Evolutionary conservation across 2,888 invertebrate species (phyloP).

Genomic region (Hybos culiciformis): DNA sequence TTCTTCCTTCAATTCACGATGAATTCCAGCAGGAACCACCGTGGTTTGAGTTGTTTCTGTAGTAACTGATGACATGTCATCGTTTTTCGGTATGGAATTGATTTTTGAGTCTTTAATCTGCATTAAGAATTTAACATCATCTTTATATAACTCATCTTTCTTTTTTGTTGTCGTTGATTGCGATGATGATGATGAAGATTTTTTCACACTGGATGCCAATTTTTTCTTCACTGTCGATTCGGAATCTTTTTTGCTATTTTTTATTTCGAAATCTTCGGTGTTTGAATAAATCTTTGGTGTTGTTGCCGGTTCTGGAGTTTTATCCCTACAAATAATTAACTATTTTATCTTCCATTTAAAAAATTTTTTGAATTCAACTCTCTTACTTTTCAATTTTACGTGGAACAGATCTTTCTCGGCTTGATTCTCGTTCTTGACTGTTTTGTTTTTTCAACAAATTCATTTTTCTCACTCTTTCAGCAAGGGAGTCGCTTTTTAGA

Average conservation of each 20-base stretch:
- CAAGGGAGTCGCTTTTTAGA: conserved; percentile 53
- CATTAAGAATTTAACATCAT: conserved; percentile 48
- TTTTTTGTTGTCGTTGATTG: conserved; percentile 9
- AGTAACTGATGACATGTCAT: conserved; percentile 22
- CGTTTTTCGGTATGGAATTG: conserved; percentile 18
- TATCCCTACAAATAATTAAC: conserved; percentile 11
- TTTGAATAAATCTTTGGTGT: conserved; percentile 1
- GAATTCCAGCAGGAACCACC: conserved; percentile 40
- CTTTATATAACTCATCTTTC: conserved; percentile 18
- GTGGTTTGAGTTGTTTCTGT: conserved; percentile 61
- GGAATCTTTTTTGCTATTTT: too few relatives aligned
- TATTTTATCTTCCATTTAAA: background rate
- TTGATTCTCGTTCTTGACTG: conserved; percentile 29
- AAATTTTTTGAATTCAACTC: background rate
- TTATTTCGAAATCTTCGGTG: background rate
- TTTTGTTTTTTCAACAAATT: conserved; percentile 38
- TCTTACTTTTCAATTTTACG: conserved; percentile 21
- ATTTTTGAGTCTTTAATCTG: conserved; percentile 36
- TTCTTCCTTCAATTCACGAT: conserved; percentile 50
- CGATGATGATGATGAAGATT: conserved; percentile 7
- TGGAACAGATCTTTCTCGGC: conserved; percentile 31
- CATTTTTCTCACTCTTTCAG: conserved; percentile 56
- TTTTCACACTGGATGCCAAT: conserved; percentile 9
- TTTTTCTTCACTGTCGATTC: conserved; percentile 12
- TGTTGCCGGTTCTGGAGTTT: conserved; percentile 11